Conservation (phyloP, 2,113 vertebrate genomes). For the Megaleporinus macrocephalus region DNA sequence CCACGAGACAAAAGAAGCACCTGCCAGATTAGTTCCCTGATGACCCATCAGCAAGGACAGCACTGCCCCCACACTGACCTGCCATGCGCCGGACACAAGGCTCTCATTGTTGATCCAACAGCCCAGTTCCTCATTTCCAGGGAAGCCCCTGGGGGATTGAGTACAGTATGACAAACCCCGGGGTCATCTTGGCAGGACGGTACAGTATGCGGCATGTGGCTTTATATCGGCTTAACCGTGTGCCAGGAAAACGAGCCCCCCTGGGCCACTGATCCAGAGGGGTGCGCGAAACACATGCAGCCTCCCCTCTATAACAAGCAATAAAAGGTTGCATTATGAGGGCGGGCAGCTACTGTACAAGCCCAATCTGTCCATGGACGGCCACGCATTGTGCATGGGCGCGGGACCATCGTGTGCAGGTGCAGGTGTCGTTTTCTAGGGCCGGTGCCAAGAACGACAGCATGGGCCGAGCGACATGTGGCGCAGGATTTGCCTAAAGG, state of each 20-base stretch:
- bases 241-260: constrained; percentile 73
- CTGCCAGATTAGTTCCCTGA: constrained; percentile 76
- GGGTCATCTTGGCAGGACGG: constrained; percentile 80
- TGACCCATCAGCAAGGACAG: constrained; percentile 70
- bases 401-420: constrained; percentile 64
- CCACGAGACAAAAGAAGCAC: constrained; percentile 86
- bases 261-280: constrained; percentile 73
- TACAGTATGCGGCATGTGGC: constrained; percentile 71
- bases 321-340: constrained; percentile 75
- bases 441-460: constrained; percentile 37
- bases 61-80: constrained; percentile 71
- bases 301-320: constrained; percentile 72
- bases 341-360: constrained; percentile 79
- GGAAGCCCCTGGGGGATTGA: constrained; percentile 54
- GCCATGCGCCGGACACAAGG: constrained; percentile 86
- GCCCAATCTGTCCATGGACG: constrained; percentile 81
- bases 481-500: constrained; percentile 32
- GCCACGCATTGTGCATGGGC: constrained; percentile 60
- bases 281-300: constrained; percentile 72
- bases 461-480: constrained; percentile 44
- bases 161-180: constrained; percentile 75
- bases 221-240: constrained; percentile 85
- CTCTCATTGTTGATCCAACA: constrained; percentile 79
- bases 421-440: constrained; percentile 51
- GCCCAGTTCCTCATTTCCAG: constrained; percentile 63